Conservation (phyloP, 2,797 vertebrate genomes). For the Tragopan temminckii region DNA sequence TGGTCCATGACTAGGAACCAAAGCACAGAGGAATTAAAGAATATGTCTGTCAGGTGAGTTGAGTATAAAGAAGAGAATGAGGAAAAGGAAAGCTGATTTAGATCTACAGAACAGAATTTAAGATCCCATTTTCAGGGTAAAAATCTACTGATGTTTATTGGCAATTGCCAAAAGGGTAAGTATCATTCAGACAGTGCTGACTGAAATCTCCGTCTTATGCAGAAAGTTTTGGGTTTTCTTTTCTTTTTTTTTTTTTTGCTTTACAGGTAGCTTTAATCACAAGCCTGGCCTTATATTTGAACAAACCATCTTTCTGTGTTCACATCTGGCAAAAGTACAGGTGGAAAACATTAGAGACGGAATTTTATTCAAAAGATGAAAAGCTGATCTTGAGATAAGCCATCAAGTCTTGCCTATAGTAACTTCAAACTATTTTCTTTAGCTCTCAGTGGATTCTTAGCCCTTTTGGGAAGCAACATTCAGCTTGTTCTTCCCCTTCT, state of each 20-base stretch:
- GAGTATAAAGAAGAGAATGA: neutral
- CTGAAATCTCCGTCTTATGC: neutral
- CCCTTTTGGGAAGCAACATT: neutral
- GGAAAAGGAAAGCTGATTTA: neutral
- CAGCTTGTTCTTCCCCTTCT: neutral
- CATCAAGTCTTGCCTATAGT: rapidly evolving
- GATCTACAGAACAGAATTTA: neutral
- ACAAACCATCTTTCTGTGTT: neutral
- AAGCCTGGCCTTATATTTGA: neutral
- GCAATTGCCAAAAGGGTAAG: neutral
- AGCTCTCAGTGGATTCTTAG: neutral
- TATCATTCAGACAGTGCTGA: neutral
- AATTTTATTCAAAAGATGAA: neutral
- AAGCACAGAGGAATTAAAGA: neutral
- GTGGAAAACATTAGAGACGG: neutral
- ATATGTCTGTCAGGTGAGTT: neutral
- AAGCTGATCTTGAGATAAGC: neutral
- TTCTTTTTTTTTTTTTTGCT: neutral
- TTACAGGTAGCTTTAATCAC: neutral
- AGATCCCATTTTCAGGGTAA: neutral
- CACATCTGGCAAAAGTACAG: neutral
- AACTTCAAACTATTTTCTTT: neutral
- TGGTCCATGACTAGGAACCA: neutral
- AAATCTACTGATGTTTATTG: neutral
- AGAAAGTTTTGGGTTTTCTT: neutral